A percentile compares a stretch with the other conserved stretches of the same genome.
Evolutionary conservation across 2,113 vertebrate genomes (phyloP).

Genomic region (Crotalus tigris): DNA sequence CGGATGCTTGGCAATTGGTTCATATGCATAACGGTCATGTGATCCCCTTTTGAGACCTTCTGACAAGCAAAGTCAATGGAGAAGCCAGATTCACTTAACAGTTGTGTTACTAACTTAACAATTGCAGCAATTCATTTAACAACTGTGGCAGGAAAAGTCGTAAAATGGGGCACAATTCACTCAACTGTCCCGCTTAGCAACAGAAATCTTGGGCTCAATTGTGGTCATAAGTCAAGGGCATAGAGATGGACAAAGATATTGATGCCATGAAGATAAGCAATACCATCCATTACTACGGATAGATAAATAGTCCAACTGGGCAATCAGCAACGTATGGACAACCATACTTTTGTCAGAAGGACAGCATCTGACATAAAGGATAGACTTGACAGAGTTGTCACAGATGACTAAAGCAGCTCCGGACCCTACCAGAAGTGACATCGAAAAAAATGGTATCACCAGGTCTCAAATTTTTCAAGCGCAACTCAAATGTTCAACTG

Average conservation of each 20-base stretch:
- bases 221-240: background rate
- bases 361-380: background rate
- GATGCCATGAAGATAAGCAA: background rate
- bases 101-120: background rate
- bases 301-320: background rate
- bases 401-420: background rate
- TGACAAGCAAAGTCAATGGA: background rate
- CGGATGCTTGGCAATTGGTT: background rate
- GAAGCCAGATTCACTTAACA: background rate
- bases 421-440: background rate
- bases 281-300: background rate
- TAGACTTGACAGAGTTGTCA: background rate
- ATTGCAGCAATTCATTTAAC: background rate
- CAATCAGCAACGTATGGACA: background rate
- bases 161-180: background rate
- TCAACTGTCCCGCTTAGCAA: background rate
- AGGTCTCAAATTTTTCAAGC: background rate
- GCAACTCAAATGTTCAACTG: background rate
- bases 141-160: background rate
- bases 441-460: background rate
- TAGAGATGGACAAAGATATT: background rate
- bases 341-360: background rate
- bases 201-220: background rate
- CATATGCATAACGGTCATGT: fast-evolving
- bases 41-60: background rate